Percentiles rank a stretch among this genome's conserved stretches.
Conservation (phyloP, 1,140 invertebrate species). For the Drosophila carrolli region DNA sequence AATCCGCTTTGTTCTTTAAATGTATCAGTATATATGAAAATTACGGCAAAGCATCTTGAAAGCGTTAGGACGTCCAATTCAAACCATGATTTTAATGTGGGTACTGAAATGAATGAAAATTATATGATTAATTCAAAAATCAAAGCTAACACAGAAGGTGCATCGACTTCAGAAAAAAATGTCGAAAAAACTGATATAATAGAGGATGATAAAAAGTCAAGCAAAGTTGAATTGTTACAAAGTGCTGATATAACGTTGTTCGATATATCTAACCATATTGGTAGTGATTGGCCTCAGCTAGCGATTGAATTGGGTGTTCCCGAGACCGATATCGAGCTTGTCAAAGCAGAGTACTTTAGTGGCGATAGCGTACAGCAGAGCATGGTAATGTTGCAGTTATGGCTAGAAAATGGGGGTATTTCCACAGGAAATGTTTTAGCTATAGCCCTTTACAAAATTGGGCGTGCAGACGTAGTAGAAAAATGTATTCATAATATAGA, state of each 20-base stretch:
- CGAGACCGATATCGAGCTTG: conserved; percentile 93
- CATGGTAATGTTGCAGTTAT: conserved; percentile 93
- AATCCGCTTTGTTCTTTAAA: conserved; percentile 99
- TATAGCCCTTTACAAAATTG: conserved; percentile 93
- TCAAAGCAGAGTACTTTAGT: conserved; percentile 91
- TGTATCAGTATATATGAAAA: conserved; percentile 92
- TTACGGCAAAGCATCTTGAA: conserved; percentile 1
- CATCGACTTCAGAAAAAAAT: background rate
- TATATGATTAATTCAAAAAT: conserved; percentile 3
- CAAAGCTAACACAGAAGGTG: background rate
- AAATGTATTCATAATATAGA: conserved; percentile 92
- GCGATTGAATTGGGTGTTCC: conserved; percentile 93
- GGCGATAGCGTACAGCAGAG: conserved; percentile 93
- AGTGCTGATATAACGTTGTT: conserved; percentile 89
- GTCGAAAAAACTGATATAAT: background rate
- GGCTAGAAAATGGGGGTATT: conserved; percentile 88
- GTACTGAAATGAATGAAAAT: conserved; percentile 10
- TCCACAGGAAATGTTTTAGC: conserved; percentile 90
- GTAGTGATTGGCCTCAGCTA: conserved; percentile 95
- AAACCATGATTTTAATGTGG: conserved; percentile 23
- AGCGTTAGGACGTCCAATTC: conserved; percentile 11
- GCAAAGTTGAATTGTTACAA: conserved; percentile 37
- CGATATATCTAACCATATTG: conserved; percentile 95
- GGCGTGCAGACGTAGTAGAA: conserved; percentile 92
- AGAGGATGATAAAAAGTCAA: background rate